Evolutionary conservation across 2,888 invertebrate genomes (phyloP), one percentile per base, ranked within the genome.

Genomic region (Drosophila subquinaria): DNA sequence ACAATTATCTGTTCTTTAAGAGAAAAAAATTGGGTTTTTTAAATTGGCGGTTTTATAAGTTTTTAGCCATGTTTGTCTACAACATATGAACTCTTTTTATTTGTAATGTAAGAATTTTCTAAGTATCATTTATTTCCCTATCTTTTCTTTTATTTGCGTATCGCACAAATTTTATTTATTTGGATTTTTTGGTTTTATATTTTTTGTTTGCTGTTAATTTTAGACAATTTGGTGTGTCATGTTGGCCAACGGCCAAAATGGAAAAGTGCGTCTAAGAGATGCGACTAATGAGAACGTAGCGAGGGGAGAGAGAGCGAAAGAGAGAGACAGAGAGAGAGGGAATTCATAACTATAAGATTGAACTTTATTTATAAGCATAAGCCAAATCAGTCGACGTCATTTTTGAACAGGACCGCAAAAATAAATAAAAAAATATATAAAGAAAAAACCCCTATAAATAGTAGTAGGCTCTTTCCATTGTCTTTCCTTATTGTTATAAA

Each of bases 171-270:
- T 60, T 20, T 55, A 67, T 68, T 66, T 74, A 70, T 57, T 47
- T 66, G 6, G 30, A 61, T 60, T 75, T 63, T 76, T 43, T 69
- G 30, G 57, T 56, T 17, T 51, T 62, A 55, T 51, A 40, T 48
- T 60, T 66, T 57, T 63, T 45, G 57, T 66, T 57, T 63, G 56
- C 68, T 60, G 68, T 70, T 82, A 86, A 88, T 79, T 79, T 86
- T 86, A 86, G 85, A 86, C 76, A 69, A 89, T 88, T 85, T 70
- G 76, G 72, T 86, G 88, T 89, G 87, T 86, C 81, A 83, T 88
- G 69, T 88, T 86, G 86, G 86, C 87, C 51, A 15, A 10, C n/a
- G 40, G 81, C 86, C 86, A 86, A 86, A 63, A 75, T 45, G 55
- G 57, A 73, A 75, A 81, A 87, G 77, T 89, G 79, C 82, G 82